A percentile compares a stretch with the other conserved stretches of the same genome.
Conservation (phyloP, 2,888 invertebrate species). For the Drosophila tanythrix region DNA sequence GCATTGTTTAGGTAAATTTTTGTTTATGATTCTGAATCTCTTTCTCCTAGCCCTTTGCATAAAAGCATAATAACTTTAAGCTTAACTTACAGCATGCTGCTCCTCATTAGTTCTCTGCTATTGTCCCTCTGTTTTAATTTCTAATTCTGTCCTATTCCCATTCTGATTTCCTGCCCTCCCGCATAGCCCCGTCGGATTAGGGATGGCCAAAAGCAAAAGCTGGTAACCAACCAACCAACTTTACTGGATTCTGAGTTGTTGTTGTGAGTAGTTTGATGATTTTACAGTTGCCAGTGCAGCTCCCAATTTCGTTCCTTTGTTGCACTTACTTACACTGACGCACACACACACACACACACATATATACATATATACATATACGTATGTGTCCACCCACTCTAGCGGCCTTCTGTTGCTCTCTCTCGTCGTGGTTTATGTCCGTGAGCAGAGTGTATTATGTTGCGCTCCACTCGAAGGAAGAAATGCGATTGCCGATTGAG, state of each 20-base stretch:
- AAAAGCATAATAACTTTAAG: conserved; percentile 4
- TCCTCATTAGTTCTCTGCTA: conserved; percentile 1
- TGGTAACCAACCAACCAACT: conserved; percentile 37
- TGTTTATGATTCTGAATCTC: not conserved
- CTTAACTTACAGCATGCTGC: not conserved
- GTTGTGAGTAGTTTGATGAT: conserved; percentile 43
- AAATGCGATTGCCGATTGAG: conserved; percentile 82
- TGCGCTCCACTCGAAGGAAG: conserved; percentile 79
- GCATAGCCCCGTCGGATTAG: conserved; percentile 38
- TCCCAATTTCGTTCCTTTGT: conserved; percentile 34
- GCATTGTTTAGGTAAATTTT: not conserved
- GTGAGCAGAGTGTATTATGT: conserved; percentile 51
- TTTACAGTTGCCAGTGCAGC: conserved; percentile 49
- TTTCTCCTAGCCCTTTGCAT: not conserved
- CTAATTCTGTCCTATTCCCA: conserved; percentile 31
- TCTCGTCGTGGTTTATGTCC: conserved; percentile 55
- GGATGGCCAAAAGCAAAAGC: conserved; percentile 53
- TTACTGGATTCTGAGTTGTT: conserved; percentile 20
- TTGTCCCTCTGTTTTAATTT: conserved; percentile 18
- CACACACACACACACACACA: conserved; percentile 11
- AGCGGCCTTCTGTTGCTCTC: conserved; percentile 14
- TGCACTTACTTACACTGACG: conserved; percentile 30
- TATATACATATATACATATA: not conserved
- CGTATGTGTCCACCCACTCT: conserved; percentile 14
- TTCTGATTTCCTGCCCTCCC: conserved; percentile 21